phyloP scores from a whole-genome alignment of 2,888 invertebrate species.

The Drosophila tripunctata region DNA sequence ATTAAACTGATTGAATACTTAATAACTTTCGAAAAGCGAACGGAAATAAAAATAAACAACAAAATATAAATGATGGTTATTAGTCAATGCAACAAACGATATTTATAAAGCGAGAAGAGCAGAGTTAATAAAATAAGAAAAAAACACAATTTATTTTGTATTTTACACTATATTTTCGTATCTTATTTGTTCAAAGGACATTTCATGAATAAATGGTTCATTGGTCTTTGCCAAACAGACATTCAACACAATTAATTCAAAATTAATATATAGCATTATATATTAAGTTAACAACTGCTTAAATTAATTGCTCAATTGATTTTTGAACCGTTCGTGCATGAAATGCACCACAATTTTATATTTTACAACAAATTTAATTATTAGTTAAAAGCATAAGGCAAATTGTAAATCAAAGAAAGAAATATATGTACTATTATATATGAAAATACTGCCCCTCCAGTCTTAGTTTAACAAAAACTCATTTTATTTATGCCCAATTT shows the following conservation, averaged over 20 bases:
- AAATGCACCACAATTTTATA: slow-evolving; percentile 46
- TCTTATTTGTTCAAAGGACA: slow-evolving; percentile 37
- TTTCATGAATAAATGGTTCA: slow-evolving; percentile 70
- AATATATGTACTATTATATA: slow-evolving; percentile 20
- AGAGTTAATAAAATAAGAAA: slow-evolving; percentile 19
- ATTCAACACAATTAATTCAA: slow-evolving; percentile 36
- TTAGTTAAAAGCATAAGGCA: slow-evolving; percentile 24
- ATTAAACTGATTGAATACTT: not conserved
- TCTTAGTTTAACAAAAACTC: slow-evolving; percentile 46
- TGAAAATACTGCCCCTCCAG: slow-evolving; percentile 54
- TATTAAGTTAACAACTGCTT: not conserved
- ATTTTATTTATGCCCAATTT: slow-evolving; percentile 27
- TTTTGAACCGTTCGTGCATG: slow-evolving; percentile 68
- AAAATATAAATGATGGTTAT: slow-evolving; percentile 30
- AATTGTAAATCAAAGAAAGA: slow-evolving; percentile 32
- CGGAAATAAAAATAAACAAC: slow-evolving; percentile 3
- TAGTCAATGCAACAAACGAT: slow-evolving; percentile 73
- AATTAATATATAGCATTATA: slow-evolving; percentile 16
- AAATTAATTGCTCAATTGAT: slow-evolving; percentile 15
- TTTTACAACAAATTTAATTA: slow-evolving; percentile 18
- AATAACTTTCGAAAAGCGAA: not conserved
- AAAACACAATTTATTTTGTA: slow-evolving; percentile 20
- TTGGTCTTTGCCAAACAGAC: slow-evolving; percentile 31
- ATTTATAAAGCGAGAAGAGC: slow-evolving; percentile 49
- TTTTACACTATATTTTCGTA: slow-evolving; percentile 14